Evolutionary conservation across 2,888 invertebrate species (phyloP), one percentile per base, ranked within the genome.

Genomic region (Norana najaformis): DNA sequence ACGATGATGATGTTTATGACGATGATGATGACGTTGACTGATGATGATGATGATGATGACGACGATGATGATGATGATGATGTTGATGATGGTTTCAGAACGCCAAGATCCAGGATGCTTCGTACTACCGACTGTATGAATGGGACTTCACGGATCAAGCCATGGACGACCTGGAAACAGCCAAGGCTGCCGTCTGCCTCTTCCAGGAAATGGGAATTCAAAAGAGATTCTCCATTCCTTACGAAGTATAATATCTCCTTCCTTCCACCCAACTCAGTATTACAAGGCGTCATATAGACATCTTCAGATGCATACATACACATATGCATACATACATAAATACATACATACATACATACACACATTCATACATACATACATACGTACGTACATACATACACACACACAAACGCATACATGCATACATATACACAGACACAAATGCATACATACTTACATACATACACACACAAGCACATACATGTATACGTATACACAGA

Each of bases 101-200:
- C 13, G 39, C 88, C 82, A 88, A 89, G 35, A 38, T 89, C 37
- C 39, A 47, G 88, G 88, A 88, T 18, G 88, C 85, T 23, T 14
- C 35, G 5, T 36, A 85, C 36, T 98, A 97, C 95, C 97, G 97
- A 93, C 95, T 98, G 89, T 98, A 97, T 95, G 97, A 95, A 90
- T 96, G 95, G 92, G 95, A 95, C 92, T 96, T 96, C 93, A 95
- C 95, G 92, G 97, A 98, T 95, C 97, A 98, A 93, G 97, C 97
- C 90, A 95, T 98, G 91, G 96, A 96, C 0, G 98, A 98, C 94
- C 97, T 97, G 92, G 98, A 98, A 93, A 98, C 98, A 0, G 97
- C 98, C 94, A 96, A 97, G 93, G 98, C 98, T 0, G 97, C 98
- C 0, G 96, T 98, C 35, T 88, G 98, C 97, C 96, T 96, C 96